Base-by-base conservation (phyloP, 37 sponge, comb jelly and placozoan genomes). In the Chondrilla cf. caribensis region DNA sequence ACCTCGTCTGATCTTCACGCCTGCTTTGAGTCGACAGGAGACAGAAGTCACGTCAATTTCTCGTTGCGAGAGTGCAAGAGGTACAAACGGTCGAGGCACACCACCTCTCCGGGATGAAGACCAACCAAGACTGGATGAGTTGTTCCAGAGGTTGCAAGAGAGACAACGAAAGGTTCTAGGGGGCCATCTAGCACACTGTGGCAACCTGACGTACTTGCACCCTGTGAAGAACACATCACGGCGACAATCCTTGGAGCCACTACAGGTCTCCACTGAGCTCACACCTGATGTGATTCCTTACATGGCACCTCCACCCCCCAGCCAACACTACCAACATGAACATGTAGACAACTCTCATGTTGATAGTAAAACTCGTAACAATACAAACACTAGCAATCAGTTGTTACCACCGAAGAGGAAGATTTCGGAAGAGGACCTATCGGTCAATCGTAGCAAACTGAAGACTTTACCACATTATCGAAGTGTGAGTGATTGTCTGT, bases 1-100 rank as follows among this genome's bases (percentile, higher is more conserved):
- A 17, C 88, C 88, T 25, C 37, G 54, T 18, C 51, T 24, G 7
- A 18, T 67, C 21, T 38, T 14, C 47, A 79, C 89, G 21, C 58
- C 25, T 5, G 43, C 67, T 1, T 32, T 25, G 33, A 42, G 28
- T 14, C 26, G 41, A 6, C 79, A 25, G 0, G 71, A 22, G 26
- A 59, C 73, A 22, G 78, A 62, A 18, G 75, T 42, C 21, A 82
- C 86, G 6, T 83, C 87, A 0, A 3, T 90, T 2, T 91, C 92
- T 0, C 80, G 81, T n/a, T 91, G 79, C 35, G 92, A 87, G 80
- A 85, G 86, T 51, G 92, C 42, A 14, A 51, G 92, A 31, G 92
- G 92, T 4, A 91, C 92, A 29, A 73, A 78, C 38, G 88, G 88
- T 21, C 76, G 88, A 35, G 88, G 88, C 42, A 91, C 88, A 14